Conservation (phyloP, 2,888 invertebrate species). For the Limnephilus auricula region DNA sequence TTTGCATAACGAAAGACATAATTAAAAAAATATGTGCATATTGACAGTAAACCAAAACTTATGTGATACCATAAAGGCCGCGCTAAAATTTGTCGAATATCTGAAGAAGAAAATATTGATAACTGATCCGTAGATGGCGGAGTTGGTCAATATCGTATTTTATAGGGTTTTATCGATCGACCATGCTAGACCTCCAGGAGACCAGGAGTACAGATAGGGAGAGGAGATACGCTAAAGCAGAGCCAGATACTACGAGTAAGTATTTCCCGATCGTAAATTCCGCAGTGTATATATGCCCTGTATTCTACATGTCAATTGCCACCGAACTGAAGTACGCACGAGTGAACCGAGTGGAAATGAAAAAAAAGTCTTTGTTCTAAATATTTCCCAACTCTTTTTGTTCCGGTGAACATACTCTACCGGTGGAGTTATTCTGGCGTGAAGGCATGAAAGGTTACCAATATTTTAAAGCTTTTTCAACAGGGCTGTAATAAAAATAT, state of each 20-base stretch:
- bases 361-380: not conserved
- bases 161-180: too few relatives aligned
- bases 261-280: constrained; percentile 6
- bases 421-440: not conserved
- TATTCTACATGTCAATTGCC: constrained; percentile 30
- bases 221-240: not conserved
- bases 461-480: not conserved
- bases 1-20: too few relatives aligned
- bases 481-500: not conserved
- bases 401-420: not conserved
- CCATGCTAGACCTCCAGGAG: not conserved
- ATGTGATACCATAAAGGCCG: too few relatives aligned
- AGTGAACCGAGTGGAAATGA: not conserved
- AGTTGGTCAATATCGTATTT: too few relatives aligned
- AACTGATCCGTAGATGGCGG: too few relatives aligned
- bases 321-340: not conserved
- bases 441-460: not conserved
- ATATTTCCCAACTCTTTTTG: not conserved
- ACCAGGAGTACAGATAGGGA: not conserved
- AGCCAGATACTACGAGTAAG: not conserved
- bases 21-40: too few relatives aligned
- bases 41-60: too few relatives aligned
- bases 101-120: too few relatives aligned
- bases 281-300: not conserved
- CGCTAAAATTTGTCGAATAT: too few relatives aligned